A percentile compares a stretch with the other conserved stretches of the same genome.
phyloP scores from a whole-genome alignment of 2,888 invertebrate species.

The Aporophyla lueneburgensis region DNA sequence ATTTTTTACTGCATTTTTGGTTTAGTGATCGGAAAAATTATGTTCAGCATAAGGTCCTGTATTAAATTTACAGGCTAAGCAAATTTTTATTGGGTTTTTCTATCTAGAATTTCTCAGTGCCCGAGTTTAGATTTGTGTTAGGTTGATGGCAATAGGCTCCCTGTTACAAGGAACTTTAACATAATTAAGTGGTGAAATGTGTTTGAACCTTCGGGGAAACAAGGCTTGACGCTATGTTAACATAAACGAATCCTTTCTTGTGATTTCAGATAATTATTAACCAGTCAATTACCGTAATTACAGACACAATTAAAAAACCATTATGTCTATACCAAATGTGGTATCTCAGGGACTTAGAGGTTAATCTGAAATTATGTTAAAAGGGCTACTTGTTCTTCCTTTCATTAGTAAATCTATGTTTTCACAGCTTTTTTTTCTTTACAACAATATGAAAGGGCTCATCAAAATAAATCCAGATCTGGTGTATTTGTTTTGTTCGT shows the following conservation, averaged over 20 bases:
- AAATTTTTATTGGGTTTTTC: not conserved
- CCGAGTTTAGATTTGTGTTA: not conserved
- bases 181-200: not conserved
- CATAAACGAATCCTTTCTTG: not conserved
- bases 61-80: too few relatives aligned
- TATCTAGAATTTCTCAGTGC: not conserved
- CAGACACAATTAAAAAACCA: too few relatives aligned
- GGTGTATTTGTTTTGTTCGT: slow-evolving; percentile 7
- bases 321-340: too few relatives aligned
- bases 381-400: not conserved
- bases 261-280: too few relatives aligned
- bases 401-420: not conserved
- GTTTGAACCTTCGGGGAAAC: not conserved
- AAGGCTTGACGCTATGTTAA: not conserved
- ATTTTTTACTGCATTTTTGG: too few relatives aligned
- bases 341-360: too few relatives aligned
- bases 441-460: not conserved
- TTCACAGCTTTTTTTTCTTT: not conserved
- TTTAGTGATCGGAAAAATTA: too few relatives aligned
- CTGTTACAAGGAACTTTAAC: not conserved
- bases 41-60: too few relatives aligned
- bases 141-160: too few relatives aligned
- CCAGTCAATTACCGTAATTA: too few relatives aligned
- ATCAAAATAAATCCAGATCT: slow-evolving; percentile 8
- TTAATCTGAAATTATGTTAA: not conserved